Conservation (phyloP, 2,113 vertebrate species). For the Corythoichthys haematopterus region DNA sequence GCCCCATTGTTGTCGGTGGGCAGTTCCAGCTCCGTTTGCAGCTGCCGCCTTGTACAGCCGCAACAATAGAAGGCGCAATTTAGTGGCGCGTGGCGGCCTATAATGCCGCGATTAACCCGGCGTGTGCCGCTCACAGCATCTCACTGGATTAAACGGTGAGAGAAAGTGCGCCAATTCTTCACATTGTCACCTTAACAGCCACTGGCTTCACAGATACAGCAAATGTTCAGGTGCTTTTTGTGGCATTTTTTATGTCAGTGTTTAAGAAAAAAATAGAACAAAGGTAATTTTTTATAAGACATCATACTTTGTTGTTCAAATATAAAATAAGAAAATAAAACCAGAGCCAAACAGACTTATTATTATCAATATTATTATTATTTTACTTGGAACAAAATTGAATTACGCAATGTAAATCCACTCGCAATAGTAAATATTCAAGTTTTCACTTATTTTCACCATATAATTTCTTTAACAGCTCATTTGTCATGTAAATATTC, state of each 20-base stretch:
- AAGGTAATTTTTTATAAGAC: not conserved
- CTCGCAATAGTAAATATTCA: no score
- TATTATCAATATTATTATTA: no score
- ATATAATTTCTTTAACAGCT: no score
- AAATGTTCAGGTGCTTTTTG: not conserved
- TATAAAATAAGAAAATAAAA: no score
- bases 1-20: conserved; percentile 72
- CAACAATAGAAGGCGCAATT: conserved; percentile 72
- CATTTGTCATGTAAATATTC: no score
- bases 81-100: conserved; percentile 75
- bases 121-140: conserved; percentile 69
- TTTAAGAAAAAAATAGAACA: not conserved
- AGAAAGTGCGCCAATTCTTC: conserved; percentile 23
- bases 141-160: conserved; percentile 63
- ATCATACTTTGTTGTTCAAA: no score
- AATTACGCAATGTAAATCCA: no score
- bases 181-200: conserved; percentile 25
- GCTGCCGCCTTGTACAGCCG: conserved; percentile 64
- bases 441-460: no score
- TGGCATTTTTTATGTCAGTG: not conserved
- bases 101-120: conserved; percentile 79
- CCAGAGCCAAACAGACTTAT: no score
- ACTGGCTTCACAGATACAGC: not conserved
- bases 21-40: conserved; percentile 69
- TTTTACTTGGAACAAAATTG: no score